Base-by-base conservation (phyloP, 2,888 invertebrate genomes). In the Sesia bembeciformis region DNA sequence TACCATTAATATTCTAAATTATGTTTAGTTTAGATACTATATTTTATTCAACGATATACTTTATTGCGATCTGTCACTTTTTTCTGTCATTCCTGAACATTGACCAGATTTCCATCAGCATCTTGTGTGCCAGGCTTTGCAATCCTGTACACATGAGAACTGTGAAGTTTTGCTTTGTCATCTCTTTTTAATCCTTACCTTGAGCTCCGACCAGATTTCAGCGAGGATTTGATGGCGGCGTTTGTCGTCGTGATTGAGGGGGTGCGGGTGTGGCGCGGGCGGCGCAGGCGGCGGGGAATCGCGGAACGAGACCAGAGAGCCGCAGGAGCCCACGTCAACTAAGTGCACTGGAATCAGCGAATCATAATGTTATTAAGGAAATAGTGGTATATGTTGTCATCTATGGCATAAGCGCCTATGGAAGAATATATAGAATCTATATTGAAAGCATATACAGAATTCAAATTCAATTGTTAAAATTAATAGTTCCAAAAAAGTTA, bases 161-260 rank as follows among this genome's bases (percentile, higher is more conserved):
- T 23, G 23, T 23, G 23, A 23, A 23, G 23, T 23, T 23, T 23
- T 23, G 23, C 23, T 23, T 23, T 23, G 23, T 23, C 23, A 23
- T 23, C 23, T 23, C 23, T 5, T 46, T 46, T 5, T 7, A n/a
- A 40, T 5, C 7, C 38, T 40, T 70, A 88, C 88, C 84, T 92
- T 92, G 49, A 92, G 77, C 73, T 93, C 93, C 55, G 91, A 92
- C 92, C 93, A 92, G 58, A 92, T 88, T 62, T 92, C 91, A 4
- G 92, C 90, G 40, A 92, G 78, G 58, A 92, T 91, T 73, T 92
- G 92, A 65, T 93, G 92, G 40, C 92, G 81, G 58, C 92, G 87
- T 69, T 92, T 92, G 72, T 92, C 92, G 81, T 92, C 92, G 60
- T 92, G 86, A 61, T 85, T 91, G 60, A 92, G 87, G 58, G 91